Evolutionary conservation across 2,888 invertebrate species (phyloP), one percentile per base, ranked within the genome.

Genomic region (Caenorhabditis sp.): DNA sequence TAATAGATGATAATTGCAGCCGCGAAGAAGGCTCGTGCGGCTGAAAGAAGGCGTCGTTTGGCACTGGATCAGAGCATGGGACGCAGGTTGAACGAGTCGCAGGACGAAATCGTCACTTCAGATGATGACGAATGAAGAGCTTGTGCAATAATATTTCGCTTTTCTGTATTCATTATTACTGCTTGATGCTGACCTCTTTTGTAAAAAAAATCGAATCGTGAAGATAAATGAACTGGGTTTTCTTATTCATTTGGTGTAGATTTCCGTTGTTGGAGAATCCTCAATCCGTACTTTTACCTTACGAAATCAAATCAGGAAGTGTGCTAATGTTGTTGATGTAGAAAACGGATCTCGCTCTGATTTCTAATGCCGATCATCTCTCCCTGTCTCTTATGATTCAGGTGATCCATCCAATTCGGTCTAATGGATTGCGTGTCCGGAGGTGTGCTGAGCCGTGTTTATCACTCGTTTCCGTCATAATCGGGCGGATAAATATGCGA

Each of bases 401-500:
- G n/a, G n/a, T n/a, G n/a, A n/a, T n/a, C n/a, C n/a, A n/a, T 66
- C 41, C 50, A 70, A 70, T 70, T 59, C 22, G 5, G 9, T 37
- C 59, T 70, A 70, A 70, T 70, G 59, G 59, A 9, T 32, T 59
- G 45, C 46, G 32, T 53, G 59, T 70, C 70, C 70, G 53, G 37
- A 27, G 13, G 20, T 15, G 11, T 2, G 15, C 30, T 35, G 30
- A 55, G 27, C 20, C 48, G 30, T 50, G 26, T 68, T 68, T 68
- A 68, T 59, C 68, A 50, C 50, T 26, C n/a, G 15, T 13, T n/a
- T 35, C 27, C 68, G 68, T 58, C 58, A 59, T 59, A 46, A 59
- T 26, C 59, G 59, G 41, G 52, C 52, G 59, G 59, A 70, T 59
- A 53, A 53, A 70, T 61, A 61, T 41, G 37, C 35, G 26, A 26